A percentile compares a stretch with the other conserved stretches of the same genome.
These are phyloP conservation scores for Halichoerus grypus DNA, from an alignment of 2,113 vertebrate species.

Conservation along the genomic window DNA sequence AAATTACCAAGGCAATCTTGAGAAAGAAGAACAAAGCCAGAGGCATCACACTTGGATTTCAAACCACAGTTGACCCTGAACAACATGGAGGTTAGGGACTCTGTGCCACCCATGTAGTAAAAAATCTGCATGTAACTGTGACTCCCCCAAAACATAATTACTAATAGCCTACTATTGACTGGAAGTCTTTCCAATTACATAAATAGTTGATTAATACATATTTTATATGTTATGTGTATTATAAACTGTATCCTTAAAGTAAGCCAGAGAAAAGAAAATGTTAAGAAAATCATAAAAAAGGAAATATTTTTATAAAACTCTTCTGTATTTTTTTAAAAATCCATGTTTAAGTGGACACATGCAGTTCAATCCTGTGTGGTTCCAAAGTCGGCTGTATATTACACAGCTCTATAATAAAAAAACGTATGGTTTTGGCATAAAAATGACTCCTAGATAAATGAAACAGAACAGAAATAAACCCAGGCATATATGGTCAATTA, in stretches of 20 bases:
- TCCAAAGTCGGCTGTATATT: not conserved
- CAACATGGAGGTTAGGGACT: not conserved
- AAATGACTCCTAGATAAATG: not conserved
- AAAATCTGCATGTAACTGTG: not conserved
- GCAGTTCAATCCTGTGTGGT: not conserved
- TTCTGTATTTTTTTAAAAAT: not conserved
- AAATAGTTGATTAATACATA: not conserved
- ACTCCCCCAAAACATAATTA: not conserved
- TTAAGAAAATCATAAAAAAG: not conserved
- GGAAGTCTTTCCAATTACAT: not conserved
- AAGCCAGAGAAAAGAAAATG: not conserved
- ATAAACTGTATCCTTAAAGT: not conserved
- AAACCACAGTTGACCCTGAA: not conserved
- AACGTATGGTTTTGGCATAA: not conserved
- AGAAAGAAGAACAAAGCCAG: not conserved
- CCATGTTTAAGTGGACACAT: not conserved
- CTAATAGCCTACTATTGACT: not conserved
- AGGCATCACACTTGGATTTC: not conserved
- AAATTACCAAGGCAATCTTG: not conserved
- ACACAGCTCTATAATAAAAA: not conserved
- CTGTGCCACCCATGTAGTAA: not conserved
- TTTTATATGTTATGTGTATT: not conserved
- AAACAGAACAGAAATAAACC: not conserved
- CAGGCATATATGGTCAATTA: not conserved
- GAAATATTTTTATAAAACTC: not conserved